Conservation (phyloP, 2,797 vertebrate species). For the Loris lydekkerianus region DNA sequence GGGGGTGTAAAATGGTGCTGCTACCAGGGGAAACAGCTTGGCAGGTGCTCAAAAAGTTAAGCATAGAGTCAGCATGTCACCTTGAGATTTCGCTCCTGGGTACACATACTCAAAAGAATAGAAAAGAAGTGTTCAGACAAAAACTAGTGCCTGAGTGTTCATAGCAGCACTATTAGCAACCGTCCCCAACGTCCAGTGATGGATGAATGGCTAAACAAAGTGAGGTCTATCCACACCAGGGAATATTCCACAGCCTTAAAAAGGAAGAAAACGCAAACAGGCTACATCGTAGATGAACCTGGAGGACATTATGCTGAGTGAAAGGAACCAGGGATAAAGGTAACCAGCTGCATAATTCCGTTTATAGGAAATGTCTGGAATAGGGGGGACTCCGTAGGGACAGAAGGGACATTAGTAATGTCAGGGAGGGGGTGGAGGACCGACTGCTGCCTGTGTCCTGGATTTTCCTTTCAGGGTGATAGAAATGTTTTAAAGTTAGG, state of each 20-base stretch:
- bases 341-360: background rate
- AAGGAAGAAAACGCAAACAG: background rate
- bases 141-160: background rate
- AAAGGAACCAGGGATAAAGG: background rate
- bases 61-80: background rate
- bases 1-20: background rate
- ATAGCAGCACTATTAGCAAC: background rate
- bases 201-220: no score
- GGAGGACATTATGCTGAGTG: background rate
- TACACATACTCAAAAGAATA: background rate
- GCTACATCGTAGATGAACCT: background rate
- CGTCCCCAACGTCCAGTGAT: background rate
- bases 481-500: background rate
- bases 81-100: background rate
- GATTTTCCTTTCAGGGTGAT: background rate
- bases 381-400: background rate
- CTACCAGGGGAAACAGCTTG: background rate
- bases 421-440: background rate
- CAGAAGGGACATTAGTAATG: background rate
- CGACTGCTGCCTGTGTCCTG: background rate
- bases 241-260: background rate
- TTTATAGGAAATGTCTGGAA: background rate
- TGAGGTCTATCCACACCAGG: fast-evolving
- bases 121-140: background rate
- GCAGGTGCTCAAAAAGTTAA: background rate